Base-by-base conservation (phyloP, 2,888 invertebrate species). In the Poecilobothrus nobilitatus region DNA sequence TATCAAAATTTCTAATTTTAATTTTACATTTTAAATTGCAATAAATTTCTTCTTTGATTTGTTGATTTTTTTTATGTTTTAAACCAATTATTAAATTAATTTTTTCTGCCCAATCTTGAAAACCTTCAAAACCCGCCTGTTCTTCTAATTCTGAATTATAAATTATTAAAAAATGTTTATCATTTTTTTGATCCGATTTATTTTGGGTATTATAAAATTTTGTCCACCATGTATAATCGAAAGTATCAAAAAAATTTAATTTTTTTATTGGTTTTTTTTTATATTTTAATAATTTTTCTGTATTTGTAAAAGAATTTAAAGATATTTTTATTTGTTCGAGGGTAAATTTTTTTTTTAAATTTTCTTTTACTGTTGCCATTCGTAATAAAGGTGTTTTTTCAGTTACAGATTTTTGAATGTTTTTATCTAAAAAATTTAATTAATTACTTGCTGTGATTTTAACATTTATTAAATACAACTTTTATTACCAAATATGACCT, bases 101-200 rank as follows among this genome's bases (percentile, higher is more conserved):
- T 0, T 85, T 84, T 62, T 84, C 81, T 64, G 91, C 84, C 83
- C 87, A 87, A 75, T 91, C 91, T 73, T 86, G 85, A 68, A 91
- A 87, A 67, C 84, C 85, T 1, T 83, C 79, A 76, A 89, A 91
- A 74, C 89, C 86, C 0, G 86, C 82, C 75, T 89, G 88, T 62
- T 79, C 76, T 79, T 92, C 91, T 70, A 92, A 76, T 78, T 91
- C 91, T n/a, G 83, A 81, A 9, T 79, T 75, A 77, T 87, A 91
- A 70, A 89, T 84, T 82, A 86, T 75, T 20, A 81, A 73, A 68
- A 77, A 75, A 68, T 80, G 79, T 68, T 74, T 73, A 1, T 18
- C 8, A 20, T 65, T 65, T 20, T 53, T 63, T 67, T 37, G 2
- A 8, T 37, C 37, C 21, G 20, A 20, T 21, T 70, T 62, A 79